These are phyloP conservation scores for Anseranas semipalmata DNA, from an alignment of 2,113 vertebrate genomes.

Conservation along the genomic window DNA sequence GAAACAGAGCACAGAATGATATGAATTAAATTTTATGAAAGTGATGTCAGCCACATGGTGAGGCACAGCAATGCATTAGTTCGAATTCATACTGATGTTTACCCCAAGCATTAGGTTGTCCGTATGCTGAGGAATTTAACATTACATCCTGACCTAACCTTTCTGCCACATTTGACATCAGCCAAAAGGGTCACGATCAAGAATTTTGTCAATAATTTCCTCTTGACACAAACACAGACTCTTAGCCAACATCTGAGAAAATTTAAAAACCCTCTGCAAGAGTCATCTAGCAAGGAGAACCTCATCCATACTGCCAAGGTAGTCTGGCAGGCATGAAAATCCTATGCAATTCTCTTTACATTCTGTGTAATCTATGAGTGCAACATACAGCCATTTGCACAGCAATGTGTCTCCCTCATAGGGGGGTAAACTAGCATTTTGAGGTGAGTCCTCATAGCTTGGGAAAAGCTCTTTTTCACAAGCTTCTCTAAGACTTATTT, in stretches of 20 bases:
- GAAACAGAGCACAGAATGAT: constrained; percentile 31
- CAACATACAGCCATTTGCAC: background rate
- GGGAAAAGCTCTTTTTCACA: background rate
- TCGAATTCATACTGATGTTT: background rate
- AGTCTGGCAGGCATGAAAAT: fast-evolving
- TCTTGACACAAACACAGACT: background rate
- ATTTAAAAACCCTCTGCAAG: background rate
- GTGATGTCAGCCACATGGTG: background rate
- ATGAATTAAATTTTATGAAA: constrained; percentile 25
- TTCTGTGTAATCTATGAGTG: background rate
- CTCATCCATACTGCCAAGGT: background rate
- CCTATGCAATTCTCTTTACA: background rate
- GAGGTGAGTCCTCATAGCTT: background rate
- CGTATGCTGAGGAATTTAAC: background rate
- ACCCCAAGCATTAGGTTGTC: background rate
- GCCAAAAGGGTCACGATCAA: background rate
- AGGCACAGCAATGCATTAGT: background rate
- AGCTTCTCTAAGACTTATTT: background rate
- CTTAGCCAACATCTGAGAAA: background rate
- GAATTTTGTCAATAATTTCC: background rate
- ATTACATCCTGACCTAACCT: background rate
- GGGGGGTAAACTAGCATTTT: background rate
- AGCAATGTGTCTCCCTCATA: background rate
- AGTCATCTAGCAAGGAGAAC: background rate
- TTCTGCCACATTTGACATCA: background rate